Conservation (phyloP, 2,888 invertebrate genomes). For the Heteropelma amictum region DNA sequence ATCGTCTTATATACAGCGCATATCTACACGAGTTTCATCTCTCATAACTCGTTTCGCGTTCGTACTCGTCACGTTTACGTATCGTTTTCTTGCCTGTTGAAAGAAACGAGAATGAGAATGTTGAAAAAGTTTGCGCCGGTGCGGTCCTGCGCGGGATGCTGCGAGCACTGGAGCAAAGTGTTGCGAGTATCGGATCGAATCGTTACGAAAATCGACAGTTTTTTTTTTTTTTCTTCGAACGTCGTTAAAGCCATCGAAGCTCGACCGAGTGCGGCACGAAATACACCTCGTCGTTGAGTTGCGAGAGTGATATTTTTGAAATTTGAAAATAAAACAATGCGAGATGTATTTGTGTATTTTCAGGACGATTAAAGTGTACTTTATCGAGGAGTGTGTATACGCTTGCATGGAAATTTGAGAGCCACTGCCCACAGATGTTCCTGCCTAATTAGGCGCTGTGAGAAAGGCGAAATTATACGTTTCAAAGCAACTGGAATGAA, state of each 20-base stretch:
- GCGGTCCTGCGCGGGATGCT: too few relatives aligned
- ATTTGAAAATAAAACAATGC: too few relatives aligned
- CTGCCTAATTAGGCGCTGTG: slow-evolving; percentile 72
- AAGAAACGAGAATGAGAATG: slow-evolving; percentile 23
- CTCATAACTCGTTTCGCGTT: not conserved
- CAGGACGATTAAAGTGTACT: not conserved
- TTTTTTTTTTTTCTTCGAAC: too few relatives aligned
- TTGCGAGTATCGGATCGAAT: too few relatives aligned
- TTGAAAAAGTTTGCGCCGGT: slow-evolving; percentile 8
- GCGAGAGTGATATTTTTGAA: not conserved
- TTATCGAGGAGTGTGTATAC: not conserved
- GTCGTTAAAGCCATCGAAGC: too few relatives aligned
- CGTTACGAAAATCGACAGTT: too few relatives aligned
- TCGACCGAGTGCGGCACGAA: not conserved
- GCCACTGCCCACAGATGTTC: slow-evolving; percentile 73
- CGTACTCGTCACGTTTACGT: slow-evolving; percentile 20
- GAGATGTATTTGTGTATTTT: not conserved
- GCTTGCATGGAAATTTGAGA: slow-evolving; percentile 56
- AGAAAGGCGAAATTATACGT: slow-evolving; percentile 72
- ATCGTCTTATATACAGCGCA: not conserved
- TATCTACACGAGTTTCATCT: slow-evolving; percentile 8
- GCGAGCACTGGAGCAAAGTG: too few relatives aligned
- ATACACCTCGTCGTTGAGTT: not conserved
- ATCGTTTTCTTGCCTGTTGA: slow-evolving; percentile 13
- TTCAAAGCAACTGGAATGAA: slow-evolving; percentile 73